Base-by-base conservation (phyloP, 2,113 vertebrate species). In the Zapornia atra region DNA sequence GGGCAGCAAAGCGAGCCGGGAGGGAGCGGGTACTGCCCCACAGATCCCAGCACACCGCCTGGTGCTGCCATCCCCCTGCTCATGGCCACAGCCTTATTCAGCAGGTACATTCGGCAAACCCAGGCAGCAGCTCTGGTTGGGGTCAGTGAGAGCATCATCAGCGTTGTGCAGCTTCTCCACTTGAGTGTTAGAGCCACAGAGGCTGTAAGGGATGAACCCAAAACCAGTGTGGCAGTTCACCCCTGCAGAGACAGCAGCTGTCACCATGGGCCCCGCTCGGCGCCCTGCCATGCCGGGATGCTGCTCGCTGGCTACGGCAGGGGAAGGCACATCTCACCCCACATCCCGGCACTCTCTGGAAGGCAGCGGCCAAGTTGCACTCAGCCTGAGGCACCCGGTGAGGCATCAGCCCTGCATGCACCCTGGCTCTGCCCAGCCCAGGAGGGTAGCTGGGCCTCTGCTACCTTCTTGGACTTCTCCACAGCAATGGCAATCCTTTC, bases 41-140 rank as follows among this genome's bases (percentile, higher is more conserved):
- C 44, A 77, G 57, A 61, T 57, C 48, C 34, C 16, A 3, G 48
- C 29, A 11, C 24, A 8, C 38, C 6, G 0, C 5, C 10, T 0
- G 0, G 28, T 16, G 53, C 53, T 28, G 29, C 56, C 10, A 3
- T 3, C 2, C 42, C 20, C 4, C 42, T 18, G 33, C 34, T 40
- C 10, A 38, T 33, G 36, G 34, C 46, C 53, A 25, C 57, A 3
- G 60, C 72, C 51, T 48, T 34, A 29, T 6, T 83, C 59, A 22
- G 34, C 4, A 11, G 33, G 34, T 28, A 28, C 51, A 69, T 64
- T 40, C 10, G 24, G 33, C 48, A 75, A 69, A 51, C 4, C 29
- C 20, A 38, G 46, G 77, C 40, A 19, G 53, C 8, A 44, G 46
- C 40, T 72, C 24, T n/a, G 42, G 20, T 20, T 34, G 46, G 11